Conservation (phyloP, 2,113 vertebrate species). For the Epinephelus cyanopodus region DNA sequence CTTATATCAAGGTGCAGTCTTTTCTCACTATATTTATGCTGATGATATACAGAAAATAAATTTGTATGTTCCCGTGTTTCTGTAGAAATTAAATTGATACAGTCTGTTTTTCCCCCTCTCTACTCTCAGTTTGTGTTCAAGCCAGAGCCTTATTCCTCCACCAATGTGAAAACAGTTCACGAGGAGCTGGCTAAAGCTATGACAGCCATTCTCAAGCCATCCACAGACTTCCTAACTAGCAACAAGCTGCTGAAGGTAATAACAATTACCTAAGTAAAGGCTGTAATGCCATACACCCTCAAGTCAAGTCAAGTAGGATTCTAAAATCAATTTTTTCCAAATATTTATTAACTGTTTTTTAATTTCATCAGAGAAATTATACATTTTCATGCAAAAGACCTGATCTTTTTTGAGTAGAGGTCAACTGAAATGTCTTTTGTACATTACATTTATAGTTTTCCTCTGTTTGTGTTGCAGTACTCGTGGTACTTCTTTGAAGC, state of each 20-base stretch:
- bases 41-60: background rate
- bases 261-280: background rate
- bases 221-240: conserved; percentile 96
- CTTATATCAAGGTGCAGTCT: conserved; percentile 92
- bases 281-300: background rate
- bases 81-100: background rate
- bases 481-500: conserved; percentile 99
- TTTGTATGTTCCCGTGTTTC: background rate
- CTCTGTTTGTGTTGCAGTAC: conserved; percentile 86
- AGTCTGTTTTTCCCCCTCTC: background rate
- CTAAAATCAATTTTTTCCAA: too few species aligned
- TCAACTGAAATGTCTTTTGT: background rate
- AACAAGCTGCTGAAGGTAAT: conserved; percentile 98
- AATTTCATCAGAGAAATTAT: background rate
- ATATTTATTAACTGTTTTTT: too few species aligned
- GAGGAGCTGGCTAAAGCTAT: conserved; percentile 96
- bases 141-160: conserved; percentile 88
- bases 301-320: too few species aligned
- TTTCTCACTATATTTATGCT: background rate
- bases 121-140: conserved; percentile 92
- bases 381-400: background rate
- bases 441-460: background rate
- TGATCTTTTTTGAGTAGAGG: background rate
- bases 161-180: conserved; percentile 92
- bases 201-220: conserved; percentile 96